These are phyloP conservation scores for Manis javanica DNA, from an alignment of 2,797 vertebrate species.

Conservation along the genomic window DNA sequence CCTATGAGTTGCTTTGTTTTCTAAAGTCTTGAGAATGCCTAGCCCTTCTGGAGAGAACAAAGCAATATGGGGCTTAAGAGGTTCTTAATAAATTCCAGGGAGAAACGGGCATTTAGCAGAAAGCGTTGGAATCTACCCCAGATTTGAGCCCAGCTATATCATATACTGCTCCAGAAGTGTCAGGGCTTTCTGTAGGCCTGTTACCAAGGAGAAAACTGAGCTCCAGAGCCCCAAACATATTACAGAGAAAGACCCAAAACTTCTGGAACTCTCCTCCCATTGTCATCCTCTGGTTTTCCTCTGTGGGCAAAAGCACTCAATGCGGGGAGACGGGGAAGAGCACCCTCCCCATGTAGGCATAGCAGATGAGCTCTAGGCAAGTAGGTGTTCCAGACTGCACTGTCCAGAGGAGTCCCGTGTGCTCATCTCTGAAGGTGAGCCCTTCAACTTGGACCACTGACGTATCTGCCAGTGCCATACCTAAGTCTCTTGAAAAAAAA, in stretches of 20 bases:
- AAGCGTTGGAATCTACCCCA: background rate
- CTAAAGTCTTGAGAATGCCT: background rate
- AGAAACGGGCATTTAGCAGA: background rate
- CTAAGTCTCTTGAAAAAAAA: conserved; percentile 69
- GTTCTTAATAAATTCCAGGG: background rate
- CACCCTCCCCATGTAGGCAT: background rate
- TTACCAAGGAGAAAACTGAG: background rate
- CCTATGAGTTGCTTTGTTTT: conserved; percentile 39
- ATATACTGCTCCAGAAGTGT: background rate
- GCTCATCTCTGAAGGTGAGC: conserved; percentile 51
- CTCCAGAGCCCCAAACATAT: background rate
- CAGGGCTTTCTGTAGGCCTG: background rate
- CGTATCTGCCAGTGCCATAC: conserved; percentile 64
- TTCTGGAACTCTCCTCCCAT: background rate
- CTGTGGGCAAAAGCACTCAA: background rate
- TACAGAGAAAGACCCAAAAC: background rate
- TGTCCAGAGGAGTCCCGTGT: conserved; percentile 14
- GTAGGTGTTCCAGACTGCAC: background rate
- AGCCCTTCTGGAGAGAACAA: background rate
- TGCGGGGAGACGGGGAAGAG: background rate
- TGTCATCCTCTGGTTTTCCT: background rate
- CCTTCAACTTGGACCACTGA: background rate
- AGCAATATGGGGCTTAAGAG: background rate
- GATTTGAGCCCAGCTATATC: background rate
- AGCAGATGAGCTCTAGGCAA: background rate